Evolutionary conservation across 2,797 vertebrate genomes (phyloP).

Genomic region (Caiman crocodilus): DNA sequence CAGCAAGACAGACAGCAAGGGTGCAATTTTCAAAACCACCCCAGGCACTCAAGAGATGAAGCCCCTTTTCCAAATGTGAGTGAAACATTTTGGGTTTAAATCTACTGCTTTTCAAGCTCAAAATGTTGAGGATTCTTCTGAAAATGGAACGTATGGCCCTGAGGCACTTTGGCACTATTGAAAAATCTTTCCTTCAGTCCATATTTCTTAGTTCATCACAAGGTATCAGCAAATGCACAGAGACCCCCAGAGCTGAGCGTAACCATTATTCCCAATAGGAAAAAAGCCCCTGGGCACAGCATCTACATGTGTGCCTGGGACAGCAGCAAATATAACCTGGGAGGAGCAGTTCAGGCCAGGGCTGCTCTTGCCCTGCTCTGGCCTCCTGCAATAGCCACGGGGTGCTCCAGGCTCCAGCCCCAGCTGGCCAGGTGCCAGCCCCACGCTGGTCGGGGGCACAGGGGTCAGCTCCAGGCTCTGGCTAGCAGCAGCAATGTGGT

Average conservation of each 20-base stretch:
- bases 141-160: rapidly evolving
- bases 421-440: too few relatives aligned
- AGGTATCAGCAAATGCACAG: neutral
- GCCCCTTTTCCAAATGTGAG: neutral
- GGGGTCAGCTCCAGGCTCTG: too few relatives aligned
- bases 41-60: rapidly evolving
- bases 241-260: rapidly evolving
- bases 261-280: neutral
- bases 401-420: too few relatives aligned
- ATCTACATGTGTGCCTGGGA: too few relatives aligned
- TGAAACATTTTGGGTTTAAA: neutral
- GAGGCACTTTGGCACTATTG: neutral
- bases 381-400: too few relatives aligned
- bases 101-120: neutral
- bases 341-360: too few relatives aligned
- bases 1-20: neutral
- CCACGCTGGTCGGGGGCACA: too few relatives aligned
- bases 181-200: rapidly evolving
- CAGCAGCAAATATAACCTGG: too few relatives aligned
- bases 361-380: too few relatives aligned
- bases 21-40: neutral
- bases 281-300: too few relatives aligned
- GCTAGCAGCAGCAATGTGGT: too few relatives aligned
- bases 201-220: neutral
- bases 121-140: rapidly evolving